Evolutionary conservation across 1,140 invertebrate species (phyloP).

Genomic region (Achroia grisella): DNA sequence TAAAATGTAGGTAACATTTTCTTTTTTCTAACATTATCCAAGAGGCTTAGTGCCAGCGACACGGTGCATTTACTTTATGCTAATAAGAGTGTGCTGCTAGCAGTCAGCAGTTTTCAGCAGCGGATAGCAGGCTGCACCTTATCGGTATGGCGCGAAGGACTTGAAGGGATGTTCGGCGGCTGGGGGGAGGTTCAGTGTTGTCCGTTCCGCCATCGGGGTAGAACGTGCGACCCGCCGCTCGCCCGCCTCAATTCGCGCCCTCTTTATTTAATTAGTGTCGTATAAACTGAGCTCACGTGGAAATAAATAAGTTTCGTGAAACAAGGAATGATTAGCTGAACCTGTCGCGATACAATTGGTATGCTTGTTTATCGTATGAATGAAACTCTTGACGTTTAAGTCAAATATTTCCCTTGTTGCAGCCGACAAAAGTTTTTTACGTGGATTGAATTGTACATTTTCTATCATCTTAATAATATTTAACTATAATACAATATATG

Average conservation of each 20-base stretch:
- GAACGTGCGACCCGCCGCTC: constrained; percentile 32
- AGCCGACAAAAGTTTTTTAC: constrained; percentile 3
- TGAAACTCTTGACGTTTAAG: constrained; percentile 16
- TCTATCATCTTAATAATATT: too few species aligned
- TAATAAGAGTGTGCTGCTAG: constrained; percentile 53
- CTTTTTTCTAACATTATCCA: constrained; percentile 15
- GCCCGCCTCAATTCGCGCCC: constrained; percentile 18
- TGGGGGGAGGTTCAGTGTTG: constrained; percentile 48
- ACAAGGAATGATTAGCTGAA: constrained; percentile 35
- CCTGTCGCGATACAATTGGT: constrained; percentile 24
- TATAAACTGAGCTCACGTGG: constrained; percentile 54
- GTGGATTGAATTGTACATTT: not conserved
- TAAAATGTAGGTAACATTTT: constrained; percentile 9
- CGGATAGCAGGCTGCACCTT: constrained; percentile 44
- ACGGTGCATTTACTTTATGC: constrained; percentile 55
- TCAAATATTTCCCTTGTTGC: not conserved
- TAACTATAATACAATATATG: too few species aligned
- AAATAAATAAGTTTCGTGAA: constrained; percentile 32
- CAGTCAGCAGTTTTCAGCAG: constrained; percentile 50
- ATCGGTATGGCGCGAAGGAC: constrained; percentile 40
- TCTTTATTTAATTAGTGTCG: constrained; percentile 60
- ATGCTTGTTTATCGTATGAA: constrained; percentile 13
- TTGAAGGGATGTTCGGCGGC: constrained; percentile 42
- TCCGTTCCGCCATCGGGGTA: constrained; percentile 40
- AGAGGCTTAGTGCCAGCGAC: constrained; percentile 11